phyloP scores from a whole-genome alignment of 2,113 vertebrate genomes.

The Uria aalge region DNA sequence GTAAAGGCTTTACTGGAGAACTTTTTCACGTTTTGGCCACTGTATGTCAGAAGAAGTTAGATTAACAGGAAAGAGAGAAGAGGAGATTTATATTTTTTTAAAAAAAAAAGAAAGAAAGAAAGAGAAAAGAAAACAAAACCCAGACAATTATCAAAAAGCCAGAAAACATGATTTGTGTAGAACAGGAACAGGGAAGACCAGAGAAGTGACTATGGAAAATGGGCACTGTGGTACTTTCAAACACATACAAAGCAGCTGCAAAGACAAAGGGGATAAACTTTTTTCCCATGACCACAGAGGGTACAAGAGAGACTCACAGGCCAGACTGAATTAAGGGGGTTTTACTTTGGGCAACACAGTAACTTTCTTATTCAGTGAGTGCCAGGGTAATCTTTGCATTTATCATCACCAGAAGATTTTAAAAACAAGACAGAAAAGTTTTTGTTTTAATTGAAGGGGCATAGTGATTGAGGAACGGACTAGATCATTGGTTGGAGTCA shows the following conservation, averaged over 20 bases:
- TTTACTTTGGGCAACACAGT: background rate
- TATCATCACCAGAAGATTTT: background rate
- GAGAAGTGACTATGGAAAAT: background rate
- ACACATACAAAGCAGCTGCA: background rate
- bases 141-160: background rate
- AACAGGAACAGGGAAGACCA: background rate
- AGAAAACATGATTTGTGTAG: background rate
- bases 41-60: background rate
- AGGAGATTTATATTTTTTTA: fast-evolving
- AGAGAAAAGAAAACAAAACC: background rate
- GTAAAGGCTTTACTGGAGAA: background rate
- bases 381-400: background rate
- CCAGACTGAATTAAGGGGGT: background rate
- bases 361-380: background rate
- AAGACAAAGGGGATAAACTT: background rate
- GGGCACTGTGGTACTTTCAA: background rate
- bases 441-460: background rate
- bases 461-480: background rate
- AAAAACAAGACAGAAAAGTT: background rate
- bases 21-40: background rate
- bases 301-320: background rate
- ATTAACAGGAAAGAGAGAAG: background rate
- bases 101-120: fast-evolving
- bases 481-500: background rate
- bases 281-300: background rate